Evolutionary conservation across 1,140 invertebrate species (phyloP).

Genomic region (Apis dorsata): DNA sequence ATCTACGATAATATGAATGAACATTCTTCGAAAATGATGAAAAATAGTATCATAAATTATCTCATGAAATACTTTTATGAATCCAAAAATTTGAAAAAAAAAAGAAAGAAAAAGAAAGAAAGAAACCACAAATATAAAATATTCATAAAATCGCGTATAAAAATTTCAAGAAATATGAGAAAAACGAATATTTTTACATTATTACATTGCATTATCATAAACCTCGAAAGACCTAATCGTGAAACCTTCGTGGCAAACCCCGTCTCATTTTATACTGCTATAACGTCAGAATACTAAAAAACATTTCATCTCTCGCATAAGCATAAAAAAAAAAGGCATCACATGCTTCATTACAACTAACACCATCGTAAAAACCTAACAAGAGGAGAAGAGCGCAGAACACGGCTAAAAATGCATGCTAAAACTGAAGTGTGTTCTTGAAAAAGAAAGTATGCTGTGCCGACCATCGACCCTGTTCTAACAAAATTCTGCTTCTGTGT

Average conservation of each 20-base stretch:
- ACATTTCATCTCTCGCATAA: not conserved
- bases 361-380: not conserved
- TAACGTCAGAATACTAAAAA: not conserved
- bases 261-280: not conserved
- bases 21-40: not conserved
- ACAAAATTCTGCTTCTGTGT: not conserved
- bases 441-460: slow-evolving; percentile 20
- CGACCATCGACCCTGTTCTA: slow-evolving; percentile 2
- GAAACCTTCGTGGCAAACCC: not conserved
- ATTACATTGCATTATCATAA: not conserved
- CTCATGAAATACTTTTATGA: not conserved
- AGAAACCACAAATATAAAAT: too few species aligned
- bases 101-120: not conserved
- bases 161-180: not conserved
- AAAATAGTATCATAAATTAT: not conserved
- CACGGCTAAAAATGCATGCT: not conserved
- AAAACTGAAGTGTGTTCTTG: not conserved
- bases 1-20: not conserved
- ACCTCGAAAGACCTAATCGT: not conserved
- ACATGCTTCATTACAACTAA: not conserved
- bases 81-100: not conserved
- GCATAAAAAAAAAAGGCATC: not conserved
- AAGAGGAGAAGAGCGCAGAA: not conserved
- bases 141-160: too few species aligned
- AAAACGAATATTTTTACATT: not conserved